Base-by-base conservation (phyloP, 1,140 invertebrate species). In the Drosophila kurseongensis region DNA sequence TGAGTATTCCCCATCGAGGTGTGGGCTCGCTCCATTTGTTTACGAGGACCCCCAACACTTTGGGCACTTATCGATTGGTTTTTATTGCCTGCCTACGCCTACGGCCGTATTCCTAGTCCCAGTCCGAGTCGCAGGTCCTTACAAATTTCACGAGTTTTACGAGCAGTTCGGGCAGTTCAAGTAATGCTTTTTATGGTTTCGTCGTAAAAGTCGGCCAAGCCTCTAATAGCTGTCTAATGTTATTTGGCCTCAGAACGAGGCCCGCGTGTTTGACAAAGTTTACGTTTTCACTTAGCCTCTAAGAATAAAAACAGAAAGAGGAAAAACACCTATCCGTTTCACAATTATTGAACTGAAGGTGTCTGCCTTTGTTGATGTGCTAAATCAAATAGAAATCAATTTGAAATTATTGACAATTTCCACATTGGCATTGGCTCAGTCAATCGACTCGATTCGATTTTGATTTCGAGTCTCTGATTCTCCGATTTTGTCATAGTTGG, bases 381-480 rank as follows among this genome's bases (percentile, higher is more conserved):
- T 78, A 91, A 91, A 81, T 86, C 90, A 91, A 91, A 91, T 71
- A 86, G 83, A 91, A 91, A 91, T 91, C 90, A 91, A 91, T 91
- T 91, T 86, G 89, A 91, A 91, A 91, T 91, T 91, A 91, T 91
- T 91, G 90, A 90, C 90, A 90, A 91, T 91, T 91, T 91, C 84
- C 90, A 91, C 76, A 86, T 52, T 91, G 90, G 74, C 85, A 86
- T 68, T 86, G 89, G 78, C 63, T 84, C 84, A 80, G 74, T 78
- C 76, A 80, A 67, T 78, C 47, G 54, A 59, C 69, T 78, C 66
- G 58, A 55, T 66, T 75, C 42, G 75, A 75, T 75, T 75, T 56
- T 47, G 55, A 74, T 80, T 58, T 69, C 29, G 69, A 63, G 56
- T 72, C 68, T 41, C 56, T 41, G 69, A 71, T 75, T 82, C 78